Percentiles rank a stretch among this genome's conserved stretches.
These are phyloP conservation scores for Liodrosophila aerea DNA, from an alignment of 2,888 invertebrate genomes.

Conservation along the genomic window DNA sequence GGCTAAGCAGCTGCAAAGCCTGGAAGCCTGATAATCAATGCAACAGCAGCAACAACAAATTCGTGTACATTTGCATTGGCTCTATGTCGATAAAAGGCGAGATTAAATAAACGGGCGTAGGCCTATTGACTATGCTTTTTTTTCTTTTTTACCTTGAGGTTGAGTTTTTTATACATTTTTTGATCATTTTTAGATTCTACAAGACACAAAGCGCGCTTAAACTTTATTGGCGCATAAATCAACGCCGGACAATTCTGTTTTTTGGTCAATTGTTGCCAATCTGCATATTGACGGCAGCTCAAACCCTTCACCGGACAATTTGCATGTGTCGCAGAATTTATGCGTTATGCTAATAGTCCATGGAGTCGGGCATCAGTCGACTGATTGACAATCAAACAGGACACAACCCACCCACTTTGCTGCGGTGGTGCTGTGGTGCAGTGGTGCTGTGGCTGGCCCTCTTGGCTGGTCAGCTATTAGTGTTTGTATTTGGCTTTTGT, in stretches of 20 bases:
- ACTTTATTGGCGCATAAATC: constrained; percentile 70
- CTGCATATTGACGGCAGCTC: constrained; percentile 14
- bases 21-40: constrained; percentile 49
- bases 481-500: constrained; percentile 29
- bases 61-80: constrained; percentile 9
- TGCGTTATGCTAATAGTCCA: constrained; percentile 55
- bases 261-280: constrained; percentile 46
- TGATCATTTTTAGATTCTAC: constrained; percentile 20
- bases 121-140: constrained; percentile 34
- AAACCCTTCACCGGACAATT: constrained; percentile 23
- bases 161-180: constrained; percentile 5
- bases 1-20: constrained; percentile 32
- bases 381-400: constrained; percentile 71
- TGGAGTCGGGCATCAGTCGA: constrained; percentile 23
- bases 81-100: constrained; percentile 32
- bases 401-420: constrained; percentile 21
- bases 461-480: constrained; percentile 30
- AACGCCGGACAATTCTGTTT: constrained; percentile 24
- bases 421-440: constrained; percentile 5
- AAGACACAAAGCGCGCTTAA: constrained; percentile 61
- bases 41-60: constrained; percentile 28
- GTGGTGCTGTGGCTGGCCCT: constrained; percentile 6
- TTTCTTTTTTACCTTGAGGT: constrained; percentile 29
- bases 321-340: constrained; percentile 34
- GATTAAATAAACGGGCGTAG: constrained; percentile 55